Evolutionary conservation across 2,113 vertebrate species (phyloP).

Genomic region (Gorilla gorilla): DNA sequence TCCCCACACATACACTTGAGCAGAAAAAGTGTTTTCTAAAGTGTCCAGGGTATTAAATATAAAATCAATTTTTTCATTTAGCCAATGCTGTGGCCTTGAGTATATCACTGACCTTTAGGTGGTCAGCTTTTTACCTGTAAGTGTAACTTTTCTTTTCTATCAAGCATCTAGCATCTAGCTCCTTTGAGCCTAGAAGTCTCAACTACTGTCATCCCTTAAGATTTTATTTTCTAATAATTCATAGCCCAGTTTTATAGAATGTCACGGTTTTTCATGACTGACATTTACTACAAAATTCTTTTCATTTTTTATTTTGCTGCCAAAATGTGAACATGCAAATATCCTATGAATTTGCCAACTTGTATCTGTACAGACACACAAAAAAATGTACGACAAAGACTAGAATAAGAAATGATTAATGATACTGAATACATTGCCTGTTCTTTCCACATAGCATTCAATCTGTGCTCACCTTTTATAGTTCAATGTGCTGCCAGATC

Average conservation of each 20-base stretch:
- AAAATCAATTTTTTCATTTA: constrained; percentile 18
- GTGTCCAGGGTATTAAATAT: constrained; percentile 14
- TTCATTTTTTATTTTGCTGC: constrained; percentile 69
- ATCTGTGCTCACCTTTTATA: not conserved
- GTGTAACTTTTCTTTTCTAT: not conserved
- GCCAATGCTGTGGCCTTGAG: not conserved
- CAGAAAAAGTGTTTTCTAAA: constrained; percentile 53
- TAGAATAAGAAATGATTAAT: constrained; percentile 53
- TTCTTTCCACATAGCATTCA: not conserved
- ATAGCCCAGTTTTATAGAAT: constrained; percentile 51
- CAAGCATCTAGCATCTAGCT: not conserved
- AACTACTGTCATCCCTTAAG: not conserved
- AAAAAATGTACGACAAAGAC: not conserved
- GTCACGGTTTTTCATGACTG: constrained; percentile 59
- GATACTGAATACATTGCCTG: not conserved
- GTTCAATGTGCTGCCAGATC: constrained; percentile 3
- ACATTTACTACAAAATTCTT: constrained; percentile 75
- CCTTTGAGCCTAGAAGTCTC: not conserved
- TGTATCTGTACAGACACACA: constrained; percentile 6
- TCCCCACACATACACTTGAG: not conserved
- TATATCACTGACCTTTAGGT: not conserved
- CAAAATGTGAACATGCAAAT: constrained; percentile 76
- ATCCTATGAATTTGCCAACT: constrained; percentile 52
- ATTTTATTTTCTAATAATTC: constrained; percentile 27
- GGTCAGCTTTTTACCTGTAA: not conserved